Evolutionary conservation across 2,797 vertebrate genomes (phyloP).

Genomic region (Neopelma chrysocephalum): DNA sequence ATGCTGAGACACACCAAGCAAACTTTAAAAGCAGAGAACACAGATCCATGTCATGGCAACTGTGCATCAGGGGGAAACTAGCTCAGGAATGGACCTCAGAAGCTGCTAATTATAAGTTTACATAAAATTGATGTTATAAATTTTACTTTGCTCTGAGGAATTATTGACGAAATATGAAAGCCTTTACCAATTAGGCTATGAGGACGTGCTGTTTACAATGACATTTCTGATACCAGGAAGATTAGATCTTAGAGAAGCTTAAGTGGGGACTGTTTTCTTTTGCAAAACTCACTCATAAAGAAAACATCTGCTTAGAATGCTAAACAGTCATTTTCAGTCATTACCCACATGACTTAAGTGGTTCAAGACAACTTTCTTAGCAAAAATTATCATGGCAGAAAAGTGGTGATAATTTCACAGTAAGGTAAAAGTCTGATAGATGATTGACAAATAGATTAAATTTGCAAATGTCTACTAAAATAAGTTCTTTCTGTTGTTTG

Average conservation of each 20-base stretch:
- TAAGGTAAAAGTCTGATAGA: background rate
- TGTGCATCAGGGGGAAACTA: background rate
- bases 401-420: background rate
- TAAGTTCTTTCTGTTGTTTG: background rate
- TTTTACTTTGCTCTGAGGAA: background rate
- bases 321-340: background rate
- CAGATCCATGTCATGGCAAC: background rate
- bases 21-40: background rate
- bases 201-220: background rate
- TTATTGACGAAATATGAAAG: background rate
- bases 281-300: background rate
- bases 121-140: background rate
- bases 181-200: background rate
- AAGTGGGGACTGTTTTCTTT: background rate
- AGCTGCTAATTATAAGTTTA: background rate
- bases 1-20: background rate
- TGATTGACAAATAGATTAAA: background rate
- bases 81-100: background rate
- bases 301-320: background rate
- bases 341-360: background rate
- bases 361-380: background rate
- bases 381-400: background rate
- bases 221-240: background rate
- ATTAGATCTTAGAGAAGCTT: background rate
- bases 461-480: background rate